A percentile compares a stretch with the other conserved stretches of the same genome.
Evolutionary conservation across 2,888 invertebrate genomes (phyloP).

Genomic region (Ditylenchus weischeri): DNA sequence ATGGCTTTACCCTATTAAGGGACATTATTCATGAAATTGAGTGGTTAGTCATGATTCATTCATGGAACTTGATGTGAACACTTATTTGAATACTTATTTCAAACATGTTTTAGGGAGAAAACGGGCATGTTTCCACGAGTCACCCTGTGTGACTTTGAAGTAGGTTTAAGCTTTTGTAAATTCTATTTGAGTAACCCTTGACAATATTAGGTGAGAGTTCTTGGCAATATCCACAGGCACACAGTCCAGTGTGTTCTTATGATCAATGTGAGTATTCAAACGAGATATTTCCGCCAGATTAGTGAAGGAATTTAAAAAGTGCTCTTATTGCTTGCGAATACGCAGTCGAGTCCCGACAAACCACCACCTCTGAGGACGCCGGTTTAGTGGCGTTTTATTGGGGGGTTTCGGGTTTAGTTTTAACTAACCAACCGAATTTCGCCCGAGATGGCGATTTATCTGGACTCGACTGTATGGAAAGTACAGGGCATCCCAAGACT

Average conservation of each 20-base stretch:
- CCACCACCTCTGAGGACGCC: no score
- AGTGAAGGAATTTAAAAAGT: neutral
- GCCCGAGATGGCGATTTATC: no score
- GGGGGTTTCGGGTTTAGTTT: no score
- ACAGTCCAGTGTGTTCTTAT: slow-evolving; percentile 55
- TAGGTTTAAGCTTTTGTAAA: slow-evolving; percentile 1
- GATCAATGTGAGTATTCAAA: slow-evolving; percentile 33
- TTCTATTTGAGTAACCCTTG: neutral
- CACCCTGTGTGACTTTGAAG: slow-evolving; percentile 59
- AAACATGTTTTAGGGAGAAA: slow-evolving; percentile 26
- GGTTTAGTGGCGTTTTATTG: no score
- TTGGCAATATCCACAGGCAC: slow-evolving; percentile 59
- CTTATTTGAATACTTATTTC: no score
- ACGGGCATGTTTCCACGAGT: slow-evolving; percentile 59
- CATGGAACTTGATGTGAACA: neutral
- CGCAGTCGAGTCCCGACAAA: no score
- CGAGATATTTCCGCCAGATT: no score
- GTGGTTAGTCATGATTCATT: slow-evolving; percentile 60
- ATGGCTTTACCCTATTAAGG: slow-evolving; percentile 57
- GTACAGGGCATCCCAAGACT: no score
- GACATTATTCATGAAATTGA: slow-evolving; percentile 56
- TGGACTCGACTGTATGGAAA: no score
- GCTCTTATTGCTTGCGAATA: no score
- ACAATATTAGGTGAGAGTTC: slow-evolving; percentile 51
- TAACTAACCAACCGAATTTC: no score